Percentiles rank a stretch among this genome's conserved stretches.
phyloP scores from a whole-genome alignment of 2,888 invertebrate species.

The Cyclophora punctaria region DNA sequence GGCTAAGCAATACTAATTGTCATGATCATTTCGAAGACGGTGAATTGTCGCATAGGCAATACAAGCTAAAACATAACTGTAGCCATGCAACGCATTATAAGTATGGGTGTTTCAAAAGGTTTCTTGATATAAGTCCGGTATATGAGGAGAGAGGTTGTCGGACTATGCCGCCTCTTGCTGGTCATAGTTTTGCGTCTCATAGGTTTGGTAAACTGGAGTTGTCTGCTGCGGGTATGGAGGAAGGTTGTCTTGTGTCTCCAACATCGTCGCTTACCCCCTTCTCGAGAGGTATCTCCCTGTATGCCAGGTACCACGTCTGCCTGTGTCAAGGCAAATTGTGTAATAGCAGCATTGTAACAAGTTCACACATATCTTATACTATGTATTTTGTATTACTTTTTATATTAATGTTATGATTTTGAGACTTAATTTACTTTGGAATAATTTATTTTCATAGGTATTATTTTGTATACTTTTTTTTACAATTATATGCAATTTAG shows the following conservation, averaged over 20 bases:
- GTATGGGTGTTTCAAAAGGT: slow-evolving; percentile 23
- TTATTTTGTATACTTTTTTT: too few relatives aligned
- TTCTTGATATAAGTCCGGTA: slow-evolving; percentile 26
- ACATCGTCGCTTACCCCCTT: slow-evolving; percentile 42
- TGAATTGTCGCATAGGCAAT: too few relatives aligned
- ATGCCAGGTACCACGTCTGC: slow-evolving; percentile 42
- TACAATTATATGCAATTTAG: too few relatives aligned
- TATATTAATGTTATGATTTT: too few relatives aligned
- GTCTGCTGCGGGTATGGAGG: slow-evolving; percentile 11
- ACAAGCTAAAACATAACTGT: too few relatives aligned
- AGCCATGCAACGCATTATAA: slow-evolving; percentile 1
- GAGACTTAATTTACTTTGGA: too few relatives aligned
- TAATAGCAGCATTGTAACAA: slow-evolving; percentile 21
- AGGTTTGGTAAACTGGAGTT: slow-evolving; percentile 27
- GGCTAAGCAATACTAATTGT: too few relatives aligned
- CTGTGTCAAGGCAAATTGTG: slow-evolving; percentile 38
- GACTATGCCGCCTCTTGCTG: slow-evolving; percentile 21
- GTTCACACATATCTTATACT: too few relatives aligned
- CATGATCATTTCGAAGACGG: too few relatives aligned
- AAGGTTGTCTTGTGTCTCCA: slow-evolving; percentile 40
- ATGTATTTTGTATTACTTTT: too few relatives aligned
- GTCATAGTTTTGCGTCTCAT: slow-evolving; percentile 24
- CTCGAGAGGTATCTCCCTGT: slow-evolving; percentile 37
- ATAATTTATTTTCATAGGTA: too few relatives aligned
- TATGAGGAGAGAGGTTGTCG: slow-evolving; percentile 43